Evolutionary conservation across 2,797 vertebrate species (phyloP).

Genomic region (Vireo griseus): DNA sequence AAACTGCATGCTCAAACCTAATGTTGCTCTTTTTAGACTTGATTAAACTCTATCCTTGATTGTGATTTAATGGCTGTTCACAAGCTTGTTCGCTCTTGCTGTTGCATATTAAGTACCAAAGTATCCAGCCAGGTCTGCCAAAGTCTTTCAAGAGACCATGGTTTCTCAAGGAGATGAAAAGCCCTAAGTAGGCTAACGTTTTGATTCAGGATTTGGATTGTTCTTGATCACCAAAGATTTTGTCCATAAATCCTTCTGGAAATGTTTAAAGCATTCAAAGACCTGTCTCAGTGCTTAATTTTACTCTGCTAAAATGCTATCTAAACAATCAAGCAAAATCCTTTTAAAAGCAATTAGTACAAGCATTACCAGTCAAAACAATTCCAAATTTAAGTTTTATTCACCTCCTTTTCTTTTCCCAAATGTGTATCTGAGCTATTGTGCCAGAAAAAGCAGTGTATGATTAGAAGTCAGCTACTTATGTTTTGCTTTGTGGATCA

Average conservation of each 20-base stretch:
- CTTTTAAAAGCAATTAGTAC: constrained; percentile 15
- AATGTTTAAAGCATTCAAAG: not conserved
- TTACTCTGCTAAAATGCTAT: not conserved
- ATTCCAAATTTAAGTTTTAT: not conserved
- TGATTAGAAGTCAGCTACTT: not conserved
- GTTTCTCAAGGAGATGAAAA: constrained; percentile 55
- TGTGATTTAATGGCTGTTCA: constrained; percentile 36
- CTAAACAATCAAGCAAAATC: constrained; percentile 9
- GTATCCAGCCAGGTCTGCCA: constrained; percentile 53
- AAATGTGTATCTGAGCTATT: not conserved
- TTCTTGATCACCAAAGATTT: constrained; percentile 19
- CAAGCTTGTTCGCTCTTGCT: constrained; percentile 39
- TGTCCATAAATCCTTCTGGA: not conserved
- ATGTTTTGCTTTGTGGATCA: not conserved
- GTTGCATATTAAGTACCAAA: constrained; percentile 53
- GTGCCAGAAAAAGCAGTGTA: not conserved
- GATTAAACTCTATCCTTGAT: constrained; percentile 19
- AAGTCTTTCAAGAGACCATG: constrained; percentile 21
- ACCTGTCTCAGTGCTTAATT: not conserved
- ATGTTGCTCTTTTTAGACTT: constrained; percentile 21
- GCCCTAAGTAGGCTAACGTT: constrained; percentile 19
- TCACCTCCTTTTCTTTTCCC: not conserved
- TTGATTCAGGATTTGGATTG: constrained; percentile 15
- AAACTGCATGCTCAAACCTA: constrained; percentile 9
- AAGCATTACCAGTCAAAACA: not conserved